Base-by-base conservation (phyloP, 2,113 vertebrate species). In the Elgaria multicarinata region DNA sequence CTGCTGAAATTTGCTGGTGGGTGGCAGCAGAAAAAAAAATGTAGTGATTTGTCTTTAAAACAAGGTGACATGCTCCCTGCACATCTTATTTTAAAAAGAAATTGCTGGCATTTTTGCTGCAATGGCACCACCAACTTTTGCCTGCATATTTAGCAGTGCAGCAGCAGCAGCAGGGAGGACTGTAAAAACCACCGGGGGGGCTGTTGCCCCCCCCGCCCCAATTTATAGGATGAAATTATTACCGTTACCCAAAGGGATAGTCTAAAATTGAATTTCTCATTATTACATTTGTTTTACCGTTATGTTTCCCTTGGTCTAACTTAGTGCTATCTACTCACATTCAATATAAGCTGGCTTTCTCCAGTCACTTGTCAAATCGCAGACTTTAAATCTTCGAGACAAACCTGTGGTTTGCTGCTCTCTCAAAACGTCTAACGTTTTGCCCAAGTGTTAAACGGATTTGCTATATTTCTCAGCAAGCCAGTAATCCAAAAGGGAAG, bases 341-440 rank as follows among this genome's bases (percentile, higher is more conserved):
- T 58, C 55, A 58, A 58, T 18, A 58, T 58, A 18, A 58, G 55
- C 55, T 58, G 13, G 55, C 55, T 50, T 58, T 58, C 55, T 14
- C 55, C 55, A 13, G 26, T 88, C 50, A 90, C 81, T 85, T 93
- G 93, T 93, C 91, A 85, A 94, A 85, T 33, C 77, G 82, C 89
- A 97, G 97, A 96, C 95, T 96, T 97, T 97, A 97, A 95, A 83
- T 91, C 89, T 53, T 87, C 90, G 93, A 96, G 93, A 88, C 92
- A 97, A 96, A 97, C 88, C 93, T 1, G 86, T 92, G 92, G n/a
- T 0, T 76, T 94, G 89, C 94, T 90, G 94, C 93, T 95, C 93
- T 96, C 93, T 94, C 94, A 95, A 94, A 93, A 96, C n/a, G 46
- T 50, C 92, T 95, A 95, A 94, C 87, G 90, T 92, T 96, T 95